phyloP scores from a whole-genome alignment of 2,113 vertebrate genomes.

The Mus musculus region GRCm39 chr3:123691001-123691500 shows the following conservation, averaged over 20 bases:
- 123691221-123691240: not conserved
- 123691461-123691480: no score
- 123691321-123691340: no score
- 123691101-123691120: not conserved
- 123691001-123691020: slow-evolving; percentile 55
- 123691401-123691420: no score
- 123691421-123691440: no score
- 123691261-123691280: not conserved
- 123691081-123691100: slow-evolving; percentile 53
- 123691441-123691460: no score
- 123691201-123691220: not conserved
- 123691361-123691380: no score
- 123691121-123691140: slow-evolving; percentile 22
- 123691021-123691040: not conserved
- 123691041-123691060: slow-evolving; percentile 47
- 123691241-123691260: not conserved
- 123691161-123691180: not conserved
- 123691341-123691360: no score
- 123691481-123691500: no score
- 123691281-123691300: no score
- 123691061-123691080: slow-evolving; percentile 29
- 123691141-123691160: not conserved
- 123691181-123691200: not conserved
- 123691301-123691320: no score
- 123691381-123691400: no score